Conservation (phyloP, 1,140 invertebrate genomes). For the Musca vetustissima region DNA sequence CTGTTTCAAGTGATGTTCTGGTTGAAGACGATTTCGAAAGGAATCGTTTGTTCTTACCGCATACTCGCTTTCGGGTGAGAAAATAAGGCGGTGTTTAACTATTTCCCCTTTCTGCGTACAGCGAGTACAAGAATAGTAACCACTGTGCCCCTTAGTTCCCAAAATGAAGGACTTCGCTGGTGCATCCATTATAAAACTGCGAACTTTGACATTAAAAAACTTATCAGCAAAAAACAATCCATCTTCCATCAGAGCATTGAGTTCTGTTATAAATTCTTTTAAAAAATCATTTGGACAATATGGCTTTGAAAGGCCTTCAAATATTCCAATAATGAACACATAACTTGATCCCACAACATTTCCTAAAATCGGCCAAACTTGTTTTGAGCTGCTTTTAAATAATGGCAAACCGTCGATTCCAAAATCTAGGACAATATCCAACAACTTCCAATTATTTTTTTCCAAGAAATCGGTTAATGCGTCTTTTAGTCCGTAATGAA, state of each 20-base stretch:
- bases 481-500: conserved; percentile 26
- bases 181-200: conserved; percentile 30
- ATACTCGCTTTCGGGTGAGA: conserved; percentile 18
- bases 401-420: conserved; percentile 30
- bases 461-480: conserved; percentile 30
- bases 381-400: conserved; percentile 30
- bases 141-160: conserved; percentile 29
- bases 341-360: conserved; percentile 28
- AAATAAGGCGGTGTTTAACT: conserved; percentile 30
- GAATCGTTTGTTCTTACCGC: conserved; percentile 25
- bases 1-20: conserved; percentile 30
- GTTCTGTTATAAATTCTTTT: conserved; percentile 29
- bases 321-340: conserved; percentile 30
- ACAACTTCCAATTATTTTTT: conserved; percentile 27
- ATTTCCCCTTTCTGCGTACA: conserved; percentile 30
- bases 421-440: conserved; percentile 28
- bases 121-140: conserved; percentile 27
- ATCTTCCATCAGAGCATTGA: conserved; percentile 28
- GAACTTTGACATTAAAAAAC: conserved; percentile 24
- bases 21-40: conserved; percentile 29
- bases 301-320: conserved; percentile 30
- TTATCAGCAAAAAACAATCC: conserved; percentile 27
- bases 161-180: conserved; percentile 31
- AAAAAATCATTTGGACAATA: conserved; percentile 31
- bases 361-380: conserved; percentile 31